phyloP scores from a whole-genome alignment of 1,140 invertebrate species.

The Panulirus ornatus region DNA sequence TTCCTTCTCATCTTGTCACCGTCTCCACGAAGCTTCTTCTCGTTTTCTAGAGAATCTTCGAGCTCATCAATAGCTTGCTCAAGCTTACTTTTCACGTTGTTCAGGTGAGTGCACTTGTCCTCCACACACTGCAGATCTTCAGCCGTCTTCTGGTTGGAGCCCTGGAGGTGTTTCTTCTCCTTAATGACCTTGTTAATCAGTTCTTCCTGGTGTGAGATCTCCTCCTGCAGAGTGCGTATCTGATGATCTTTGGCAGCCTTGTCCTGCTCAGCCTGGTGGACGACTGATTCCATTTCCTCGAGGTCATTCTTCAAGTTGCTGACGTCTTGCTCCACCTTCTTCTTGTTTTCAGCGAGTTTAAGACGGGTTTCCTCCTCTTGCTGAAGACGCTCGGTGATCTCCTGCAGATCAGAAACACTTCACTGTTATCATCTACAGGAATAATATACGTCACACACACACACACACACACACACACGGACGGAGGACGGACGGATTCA shows the following conservation, averaged over 20 bases:
- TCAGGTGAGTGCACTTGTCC: conserved; percentile 83
- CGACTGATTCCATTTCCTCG: conserved; percentile 93
- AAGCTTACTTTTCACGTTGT: conserved; percentile 87
- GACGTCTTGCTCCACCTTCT: conserved; percentile 96
- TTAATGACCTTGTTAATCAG: conserved; percentile 50
- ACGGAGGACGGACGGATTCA: too few relatives aligned
- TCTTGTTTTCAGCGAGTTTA: conserved; percentile 91
- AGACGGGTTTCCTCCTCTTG: conserved; percentile 97
- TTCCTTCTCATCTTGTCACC: conserved; percentile 80
- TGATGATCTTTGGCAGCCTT: conserved; percentile 78
- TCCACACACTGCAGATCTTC: conserved; percentile 83
- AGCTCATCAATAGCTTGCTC: conserved; percentile 90
- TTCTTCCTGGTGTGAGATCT: conserved; percentile 54
- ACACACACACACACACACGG: too few relatives aligned
- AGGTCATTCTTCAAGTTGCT: conserved; percentile 96
- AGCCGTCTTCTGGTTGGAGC: conserved; percentile 60
- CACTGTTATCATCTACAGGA: too few relatives aligned
- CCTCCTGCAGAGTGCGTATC: conserved; percentile 31
- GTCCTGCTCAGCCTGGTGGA: conserved; percentile 88
- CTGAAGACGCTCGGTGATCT: conserved; percentile 95
- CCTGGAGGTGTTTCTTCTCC: conserved; percentile 58
- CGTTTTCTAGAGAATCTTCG: conserved; percentile 82
- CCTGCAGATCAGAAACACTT: conserved; percentile 82
- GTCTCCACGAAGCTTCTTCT: conserved; percentile 95
- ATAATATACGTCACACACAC: too few relatives aligned